Conservation (phyloP, 1,140 invertebrate species). For the Microvelia longipes region DNA sequence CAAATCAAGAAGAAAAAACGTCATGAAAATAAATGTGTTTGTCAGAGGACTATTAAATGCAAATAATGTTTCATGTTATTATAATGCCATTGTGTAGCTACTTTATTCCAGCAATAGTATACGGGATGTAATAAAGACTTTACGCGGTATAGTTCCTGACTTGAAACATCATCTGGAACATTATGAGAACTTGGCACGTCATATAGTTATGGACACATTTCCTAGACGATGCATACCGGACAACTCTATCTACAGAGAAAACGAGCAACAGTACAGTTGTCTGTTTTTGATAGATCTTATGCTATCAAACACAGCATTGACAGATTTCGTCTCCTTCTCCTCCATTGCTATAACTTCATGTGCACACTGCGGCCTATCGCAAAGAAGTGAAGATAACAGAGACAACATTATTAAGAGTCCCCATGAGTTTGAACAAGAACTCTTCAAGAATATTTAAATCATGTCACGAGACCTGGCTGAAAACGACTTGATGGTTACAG, state of each 20-base stretch:
- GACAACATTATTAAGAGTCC: background rate
- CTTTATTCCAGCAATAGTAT: background rate
- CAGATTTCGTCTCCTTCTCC: background rate
- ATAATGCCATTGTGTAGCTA: background rate
- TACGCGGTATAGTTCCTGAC: background rate
- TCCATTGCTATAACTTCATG: background rate
- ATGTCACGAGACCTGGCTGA: background rate
- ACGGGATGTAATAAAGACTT: background rate
- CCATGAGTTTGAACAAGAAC: background rate
- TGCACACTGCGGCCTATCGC: background rate
- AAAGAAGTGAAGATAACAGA: background rate
- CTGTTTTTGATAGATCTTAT: background rate
- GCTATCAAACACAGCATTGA: background rate
- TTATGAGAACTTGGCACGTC: background rate
- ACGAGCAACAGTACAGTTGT: background rate
- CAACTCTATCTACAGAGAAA: background rate
- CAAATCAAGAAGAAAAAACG: background rate
- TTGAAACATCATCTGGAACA: background rate
- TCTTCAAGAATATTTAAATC: background rate
- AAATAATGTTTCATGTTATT: background rate
- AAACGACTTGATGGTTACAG: background rate
- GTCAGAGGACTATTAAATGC: background rate
- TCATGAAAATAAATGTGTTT: background rate
- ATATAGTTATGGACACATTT: background rate
- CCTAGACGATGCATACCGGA: background rate